Percentiles rank a stretch among this genome's conserved stretches.
Evolutionary conservation across 2,113 vertebrate genomes (phyloP).

Genomic region (Prunella fulvescens): DNA sequence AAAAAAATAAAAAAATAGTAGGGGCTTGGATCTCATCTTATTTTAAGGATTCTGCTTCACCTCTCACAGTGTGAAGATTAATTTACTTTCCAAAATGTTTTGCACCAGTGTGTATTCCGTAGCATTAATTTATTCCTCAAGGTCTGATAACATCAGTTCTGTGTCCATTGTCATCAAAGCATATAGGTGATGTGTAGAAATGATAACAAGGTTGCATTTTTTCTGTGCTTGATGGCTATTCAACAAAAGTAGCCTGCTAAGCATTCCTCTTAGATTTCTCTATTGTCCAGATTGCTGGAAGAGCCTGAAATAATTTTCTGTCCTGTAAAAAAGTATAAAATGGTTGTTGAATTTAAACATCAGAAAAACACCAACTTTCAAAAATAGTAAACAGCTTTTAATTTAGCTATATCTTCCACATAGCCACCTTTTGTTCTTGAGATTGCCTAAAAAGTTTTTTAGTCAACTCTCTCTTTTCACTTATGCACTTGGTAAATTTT

Average conservation of each 20-base stretch:
- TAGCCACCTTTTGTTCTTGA: not conserved
- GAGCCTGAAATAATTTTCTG: not conserved
- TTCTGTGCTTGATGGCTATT: constrained; percentile 5
- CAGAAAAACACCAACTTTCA: not conserved
- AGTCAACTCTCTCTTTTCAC: not conserved
- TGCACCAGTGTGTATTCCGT: not conserved
- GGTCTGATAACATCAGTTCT: constrained; percentile 14
- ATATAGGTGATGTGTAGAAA: not conserved
- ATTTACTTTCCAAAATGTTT: constrained; percentile 26
- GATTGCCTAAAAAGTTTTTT: not conserved
- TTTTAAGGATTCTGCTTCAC: not conserved
- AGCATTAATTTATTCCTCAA: constrained; percentile 43
- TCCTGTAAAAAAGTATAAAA: not conserved
- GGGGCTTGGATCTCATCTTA: not conserved
- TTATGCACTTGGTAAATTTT: not conserved
- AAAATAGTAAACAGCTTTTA: not conserved
- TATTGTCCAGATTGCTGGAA: not conserved
- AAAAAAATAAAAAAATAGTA: not conserved
- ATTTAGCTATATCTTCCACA: not conserved
- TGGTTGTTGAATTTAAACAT: not conserved
- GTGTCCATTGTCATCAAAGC: not conserved
- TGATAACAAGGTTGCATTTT: constrained; percentile 25
- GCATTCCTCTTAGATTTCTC: not conserved
- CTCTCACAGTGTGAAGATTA: not conserved
- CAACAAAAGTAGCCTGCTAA: not conserved